A percentile compares a stretch with the other conserved stretches of the same genome.
Evolutionary conservation across 2,797 vertebrate species (phyloP).

Genomic region (Malurus splendens): DNA sequence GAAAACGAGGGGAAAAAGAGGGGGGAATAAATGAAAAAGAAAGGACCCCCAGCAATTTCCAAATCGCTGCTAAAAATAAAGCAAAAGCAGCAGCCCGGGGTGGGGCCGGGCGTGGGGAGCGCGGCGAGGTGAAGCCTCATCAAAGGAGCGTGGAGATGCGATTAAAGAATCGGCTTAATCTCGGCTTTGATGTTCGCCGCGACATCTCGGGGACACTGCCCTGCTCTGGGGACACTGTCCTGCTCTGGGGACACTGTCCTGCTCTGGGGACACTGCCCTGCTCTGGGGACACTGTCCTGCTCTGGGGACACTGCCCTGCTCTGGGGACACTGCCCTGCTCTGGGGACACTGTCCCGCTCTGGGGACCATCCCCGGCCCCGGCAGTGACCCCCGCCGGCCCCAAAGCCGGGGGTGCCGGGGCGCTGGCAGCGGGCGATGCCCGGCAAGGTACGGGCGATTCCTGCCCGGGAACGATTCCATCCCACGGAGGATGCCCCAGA

Average conservation of each 20-base stretch:
- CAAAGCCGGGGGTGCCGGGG: background rate
- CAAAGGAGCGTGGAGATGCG: constrained; percentile 78
- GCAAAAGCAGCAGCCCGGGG: constrained; percentile 36
- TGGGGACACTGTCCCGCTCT: background rate
- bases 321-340: background rate
- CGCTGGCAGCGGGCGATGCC: background rate
- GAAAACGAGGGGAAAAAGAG: background rate
- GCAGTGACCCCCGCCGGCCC: background rate
- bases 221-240: background rate
- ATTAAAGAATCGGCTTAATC: constrained; percentile 79
- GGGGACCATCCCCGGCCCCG: background rate
- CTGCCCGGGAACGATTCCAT: background rate
- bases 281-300: background rate
- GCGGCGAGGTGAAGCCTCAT: constrained; percentile 74
- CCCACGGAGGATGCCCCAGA: rapidly evolving
- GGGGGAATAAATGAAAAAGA: background rate
- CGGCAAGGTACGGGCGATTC: rapidly evolving
- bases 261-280: background rate
- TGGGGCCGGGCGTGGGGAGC: constrained; percentile 36
- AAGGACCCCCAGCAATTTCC: constrained; percentile 7
- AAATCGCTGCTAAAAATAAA: constrained; percentile 61
- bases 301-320: no score
- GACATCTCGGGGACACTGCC: constrained; percentile 44
- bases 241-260: background rate
- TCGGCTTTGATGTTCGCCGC: constrained; percentile 82